A percentile compares a stretch with the other conserved stretches of the same genome.
Conservation (phyloP, 2,113 vertebrate species). For the Melanerpes aurifrons region DNA sequence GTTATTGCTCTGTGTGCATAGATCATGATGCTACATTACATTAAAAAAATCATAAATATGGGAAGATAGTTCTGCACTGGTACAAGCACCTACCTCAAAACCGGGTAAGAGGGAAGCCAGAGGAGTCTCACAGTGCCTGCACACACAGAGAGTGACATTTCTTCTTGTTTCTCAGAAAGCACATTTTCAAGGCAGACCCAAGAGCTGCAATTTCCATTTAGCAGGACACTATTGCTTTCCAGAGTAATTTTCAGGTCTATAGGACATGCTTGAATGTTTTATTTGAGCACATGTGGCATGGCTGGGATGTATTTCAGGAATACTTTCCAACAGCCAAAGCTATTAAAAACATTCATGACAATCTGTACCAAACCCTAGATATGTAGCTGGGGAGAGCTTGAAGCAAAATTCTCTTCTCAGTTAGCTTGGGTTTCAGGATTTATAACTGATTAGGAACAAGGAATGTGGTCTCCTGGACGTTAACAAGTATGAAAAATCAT, state of each 20-base stretch:
- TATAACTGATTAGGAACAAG: background rate
- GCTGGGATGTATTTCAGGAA: background rate
- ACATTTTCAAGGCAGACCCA: background rate
- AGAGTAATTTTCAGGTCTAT: background rate
- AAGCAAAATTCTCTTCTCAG: background rate
- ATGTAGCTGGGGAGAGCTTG: background rate
- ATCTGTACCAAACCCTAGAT: background rate
- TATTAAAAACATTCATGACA: background rate
- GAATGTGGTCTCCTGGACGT: background rate
- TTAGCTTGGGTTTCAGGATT: background rate
- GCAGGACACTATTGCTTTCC: background rate
- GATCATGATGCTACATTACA: background rate
- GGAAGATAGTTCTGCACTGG: background rate
- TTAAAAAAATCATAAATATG: background rate
- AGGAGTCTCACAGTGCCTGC: background rate
- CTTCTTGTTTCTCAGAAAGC: background rate
- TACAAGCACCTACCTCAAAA: background rate
- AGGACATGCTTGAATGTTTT: slow-evolving; percentile 7
- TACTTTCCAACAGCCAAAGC: background rate
- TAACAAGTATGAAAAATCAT: background rate
- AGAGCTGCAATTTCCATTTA: slow-evolving; percentile 32
- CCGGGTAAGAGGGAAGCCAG: background rate
- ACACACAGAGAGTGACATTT: background rate
- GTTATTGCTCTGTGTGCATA: background rate
- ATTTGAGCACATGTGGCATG: background rate